Percentiles rank a stretch among this genome's conserved stretches.
Conservation (phyloP, 2,113 vertebrate genomes). For the Pithys albifrons region DNA sequence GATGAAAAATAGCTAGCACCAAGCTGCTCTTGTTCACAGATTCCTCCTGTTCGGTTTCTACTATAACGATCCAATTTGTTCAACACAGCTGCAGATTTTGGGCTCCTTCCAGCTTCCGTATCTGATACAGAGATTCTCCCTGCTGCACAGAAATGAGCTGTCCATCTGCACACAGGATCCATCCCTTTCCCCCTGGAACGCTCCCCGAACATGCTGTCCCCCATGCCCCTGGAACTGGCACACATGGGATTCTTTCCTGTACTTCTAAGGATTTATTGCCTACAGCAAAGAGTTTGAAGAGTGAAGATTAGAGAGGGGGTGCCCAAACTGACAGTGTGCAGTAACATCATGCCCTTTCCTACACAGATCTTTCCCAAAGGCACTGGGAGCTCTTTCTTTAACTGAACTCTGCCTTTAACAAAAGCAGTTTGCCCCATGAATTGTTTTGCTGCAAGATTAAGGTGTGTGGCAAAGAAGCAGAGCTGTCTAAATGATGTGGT, state of each 20-base stretch:
- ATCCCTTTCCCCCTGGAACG: background rate
- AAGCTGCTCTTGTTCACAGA: constrained; percentile 21
- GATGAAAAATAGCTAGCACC: constrained; percentile 22
- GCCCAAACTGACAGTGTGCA: background rate
- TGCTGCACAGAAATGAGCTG: background rate
- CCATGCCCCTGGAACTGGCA: background rate
- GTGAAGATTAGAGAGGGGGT: background rate
- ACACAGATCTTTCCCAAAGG: background rate
- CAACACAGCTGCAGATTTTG: constrained; percentile 47
- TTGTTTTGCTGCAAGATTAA: background rate
- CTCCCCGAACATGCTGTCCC: fast-evolving
- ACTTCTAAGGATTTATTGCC: background rate
- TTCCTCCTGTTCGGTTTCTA: constrained; percentile 28
- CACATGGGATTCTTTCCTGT: background rate
- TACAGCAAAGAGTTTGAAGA: background rate
- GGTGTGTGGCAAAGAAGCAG: background rate
- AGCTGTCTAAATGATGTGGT: fast-evolving
- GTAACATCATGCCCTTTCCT: background rate
- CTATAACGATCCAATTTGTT: constrained; percentile 45
- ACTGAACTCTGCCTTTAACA: background rate
- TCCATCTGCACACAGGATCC: fast-evolving
- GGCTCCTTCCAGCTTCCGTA: constrained; percentile 30
- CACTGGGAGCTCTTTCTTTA: background rate
- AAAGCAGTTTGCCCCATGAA: background rate
- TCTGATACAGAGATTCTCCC: background rate